Evolutionary conservation across 2,113 vertebrate species (phyloP).

Genomic region (Cettia cetti): DNA sequence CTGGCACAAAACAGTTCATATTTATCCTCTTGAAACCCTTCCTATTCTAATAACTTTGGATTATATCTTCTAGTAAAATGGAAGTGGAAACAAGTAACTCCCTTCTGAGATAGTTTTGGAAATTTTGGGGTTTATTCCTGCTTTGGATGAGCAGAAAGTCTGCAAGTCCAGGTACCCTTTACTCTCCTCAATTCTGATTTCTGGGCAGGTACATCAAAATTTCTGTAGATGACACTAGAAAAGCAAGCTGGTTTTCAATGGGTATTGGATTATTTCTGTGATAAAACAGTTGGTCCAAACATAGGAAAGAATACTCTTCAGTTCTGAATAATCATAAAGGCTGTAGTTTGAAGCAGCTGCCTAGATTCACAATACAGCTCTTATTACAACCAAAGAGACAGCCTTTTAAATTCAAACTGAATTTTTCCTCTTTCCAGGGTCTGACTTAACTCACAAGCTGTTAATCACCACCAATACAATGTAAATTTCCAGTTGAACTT

Average conservation of each 20-base stretch:
- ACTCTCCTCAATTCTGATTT: neutral
- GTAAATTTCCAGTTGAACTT: neutral
- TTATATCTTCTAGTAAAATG: neutral
- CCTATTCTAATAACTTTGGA: neutral
- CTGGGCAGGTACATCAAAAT: neutral
- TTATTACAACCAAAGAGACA: neutral
- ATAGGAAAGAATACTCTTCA: neutral
- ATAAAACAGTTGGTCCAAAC: neutral
- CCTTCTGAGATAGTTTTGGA: neutral
- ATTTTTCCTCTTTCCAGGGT: neutral
- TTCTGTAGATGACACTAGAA: neutral
- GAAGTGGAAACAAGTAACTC: neutral
- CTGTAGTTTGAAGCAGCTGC: neutral
- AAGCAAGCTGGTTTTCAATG: neutral
- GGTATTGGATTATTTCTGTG: neutral
- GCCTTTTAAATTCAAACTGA: neutral
- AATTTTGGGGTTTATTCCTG: neutral
- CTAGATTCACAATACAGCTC: neutral
- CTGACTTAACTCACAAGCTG: neutral
- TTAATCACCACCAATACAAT: neutral
- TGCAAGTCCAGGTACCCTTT: neutral
- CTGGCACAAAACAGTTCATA: neutral
- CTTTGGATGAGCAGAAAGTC: neutral
- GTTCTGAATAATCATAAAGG: neutral
- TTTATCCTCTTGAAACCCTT: neutral